These are phyloP conservation scores for Chelmon rostratus DNA, from an alignment of 2,797 vertebrate species.

Conservation along the genomic window DNA sequence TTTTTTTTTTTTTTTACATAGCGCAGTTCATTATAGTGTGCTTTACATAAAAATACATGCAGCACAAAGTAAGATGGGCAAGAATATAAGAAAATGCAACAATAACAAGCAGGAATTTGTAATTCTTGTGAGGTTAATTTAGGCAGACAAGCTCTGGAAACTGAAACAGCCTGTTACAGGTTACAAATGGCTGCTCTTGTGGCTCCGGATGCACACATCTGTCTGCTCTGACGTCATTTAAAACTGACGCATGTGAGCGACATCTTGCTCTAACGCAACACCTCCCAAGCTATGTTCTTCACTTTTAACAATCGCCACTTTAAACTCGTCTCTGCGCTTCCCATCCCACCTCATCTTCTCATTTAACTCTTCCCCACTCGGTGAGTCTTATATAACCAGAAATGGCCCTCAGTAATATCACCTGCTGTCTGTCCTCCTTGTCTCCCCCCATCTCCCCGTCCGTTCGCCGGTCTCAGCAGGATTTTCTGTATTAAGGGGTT, in stretches of 20 bases:
- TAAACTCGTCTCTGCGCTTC: conserved; percentile 2
- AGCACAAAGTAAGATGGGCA: not conserved
- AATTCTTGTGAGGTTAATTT: not conserved
- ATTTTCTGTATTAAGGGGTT: conserved; percentile 57
- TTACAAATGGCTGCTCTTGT: not conserved
- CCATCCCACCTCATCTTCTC: conserved; percentile 30
- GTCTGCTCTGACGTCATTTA: conserved; percentile 20
- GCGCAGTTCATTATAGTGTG: not conserved
- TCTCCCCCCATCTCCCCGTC: not conserved
- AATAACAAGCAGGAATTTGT: not conserved
- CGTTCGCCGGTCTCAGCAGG: conserved; percentile 42
- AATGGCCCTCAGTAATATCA: conserved; percentile 39
- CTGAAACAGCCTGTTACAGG: not conserved
- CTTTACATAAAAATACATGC: not conserved
- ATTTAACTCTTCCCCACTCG: conserved; percentile 20
- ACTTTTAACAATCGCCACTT: conserved; percentile 25
- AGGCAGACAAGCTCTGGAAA: not conserved
- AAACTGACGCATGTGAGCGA: not conserved
- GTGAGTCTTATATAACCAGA: conserved; percentile 54
- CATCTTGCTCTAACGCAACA: not conserved
- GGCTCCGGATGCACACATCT: conserved; percentile 26
- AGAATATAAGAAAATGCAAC: not conserved
- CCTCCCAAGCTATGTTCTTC: conserved; percentile 22
- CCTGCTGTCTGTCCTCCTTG: conserved; percentile 31
- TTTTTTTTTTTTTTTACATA: not conserved